These are phyloP conservation scores for Telmatherina bonti DNA, from an alignment of 2,797 vertebrate species.

Conservation along the genomic window DNA sequence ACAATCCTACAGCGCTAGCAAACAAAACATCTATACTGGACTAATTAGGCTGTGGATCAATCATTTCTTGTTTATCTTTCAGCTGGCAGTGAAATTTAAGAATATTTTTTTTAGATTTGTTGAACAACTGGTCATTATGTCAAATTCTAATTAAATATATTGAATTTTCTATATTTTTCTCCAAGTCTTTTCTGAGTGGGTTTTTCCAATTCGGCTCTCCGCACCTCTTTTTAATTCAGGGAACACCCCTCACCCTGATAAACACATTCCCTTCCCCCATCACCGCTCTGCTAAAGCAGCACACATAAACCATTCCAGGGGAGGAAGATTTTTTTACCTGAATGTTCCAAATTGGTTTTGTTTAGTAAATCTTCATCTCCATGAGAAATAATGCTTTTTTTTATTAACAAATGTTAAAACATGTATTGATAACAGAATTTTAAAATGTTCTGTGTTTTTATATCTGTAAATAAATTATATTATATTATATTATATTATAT, in stretches of 20 bases:
- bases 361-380: too few species aligned
- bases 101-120: neutral
- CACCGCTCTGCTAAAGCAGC: neutral
- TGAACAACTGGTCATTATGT: too few species aligned
- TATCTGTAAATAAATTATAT: too few species aligned
- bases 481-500: too few species aligned
- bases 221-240: constrained; percentile 12
- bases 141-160: neutral
- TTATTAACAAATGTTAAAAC: too few species aligned
- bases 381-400: too few species aligned
- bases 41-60: constrained; percentile 7
- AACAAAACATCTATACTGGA: too few species aligned
- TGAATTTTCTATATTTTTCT: neutral
- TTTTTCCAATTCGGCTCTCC: neutral
- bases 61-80: constrained; percentile 17
- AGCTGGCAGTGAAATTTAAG: constrained; percentile 2
- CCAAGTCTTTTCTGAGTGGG: neutral
- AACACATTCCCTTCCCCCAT: constrained; percentile 17
- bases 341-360: too few species aligned
- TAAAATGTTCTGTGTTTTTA: too few species aligned
- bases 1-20: too few species aligned
- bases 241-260: neutral
- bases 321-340: constrained; percentile 14
- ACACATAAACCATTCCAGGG: constrained; percentile 1
- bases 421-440: too few species aligned